Conservation (phyloP, 2,113 vertebrate species). For the Poeciliopsis turrubarensis region DNA sequence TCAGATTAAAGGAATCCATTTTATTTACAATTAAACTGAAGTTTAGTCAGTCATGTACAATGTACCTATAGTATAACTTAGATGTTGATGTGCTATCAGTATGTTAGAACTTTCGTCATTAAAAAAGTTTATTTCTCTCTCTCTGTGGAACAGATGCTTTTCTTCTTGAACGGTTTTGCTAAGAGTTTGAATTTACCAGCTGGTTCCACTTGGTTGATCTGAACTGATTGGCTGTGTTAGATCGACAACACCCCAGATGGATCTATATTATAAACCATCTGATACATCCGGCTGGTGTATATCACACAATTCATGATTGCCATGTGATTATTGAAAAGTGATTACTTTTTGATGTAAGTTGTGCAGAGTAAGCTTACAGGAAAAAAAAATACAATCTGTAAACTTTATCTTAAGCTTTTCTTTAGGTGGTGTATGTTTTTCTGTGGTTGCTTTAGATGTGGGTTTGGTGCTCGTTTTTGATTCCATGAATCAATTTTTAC, state of each 20-base stretch:
- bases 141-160: background rate
- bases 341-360: background rate
- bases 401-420: background rate
- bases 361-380: background rate
- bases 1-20: background rate
- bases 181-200: background rate
- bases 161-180: background rate
- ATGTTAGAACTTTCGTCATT: background rate
- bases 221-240: conserved; percentile 2
- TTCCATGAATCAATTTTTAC: background rate
- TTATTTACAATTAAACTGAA: background rate
- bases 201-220: background rate
- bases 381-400: background rate
- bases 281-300: background rate
- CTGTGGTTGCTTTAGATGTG: background rate
- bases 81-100: background rate
- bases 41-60: background rate
- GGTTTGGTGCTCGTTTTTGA: background rate
- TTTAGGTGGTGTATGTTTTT: background rate
- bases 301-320: too few relatives aligned
- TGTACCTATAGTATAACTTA: background rate
- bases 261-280: conserved; percentile 1
- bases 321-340: background rate
- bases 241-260: background rate
- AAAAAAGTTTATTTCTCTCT: background rate